phyloP scores from a whole-genome alignment of 2,888 invertebrate species.

The Osedax frankpressi region DNA sequence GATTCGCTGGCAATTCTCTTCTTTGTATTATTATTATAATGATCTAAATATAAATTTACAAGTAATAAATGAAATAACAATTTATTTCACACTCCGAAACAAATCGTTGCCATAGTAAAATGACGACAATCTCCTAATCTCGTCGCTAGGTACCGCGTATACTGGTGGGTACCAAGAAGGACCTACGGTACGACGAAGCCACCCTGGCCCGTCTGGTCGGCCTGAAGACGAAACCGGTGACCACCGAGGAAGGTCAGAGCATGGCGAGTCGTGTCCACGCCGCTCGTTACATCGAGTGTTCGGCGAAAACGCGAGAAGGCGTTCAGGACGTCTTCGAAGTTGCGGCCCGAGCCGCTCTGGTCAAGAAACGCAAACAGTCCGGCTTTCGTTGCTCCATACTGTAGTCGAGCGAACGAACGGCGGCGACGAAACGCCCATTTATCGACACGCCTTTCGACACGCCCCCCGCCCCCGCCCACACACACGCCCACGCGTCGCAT shows the following conservation, averaged over 20 bases:
- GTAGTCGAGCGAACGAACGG: too few relatives aligned
- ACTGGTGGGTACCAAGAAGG: slow-evolving; percentile 27
- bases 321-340: slow-evolving; percentile 26
- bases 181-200: slow-evolving; percentile 18
- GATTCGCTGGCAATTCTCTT: too few relatives aligned
- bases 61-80: too few relatives aligned
- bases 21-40: too few relatives aligned
- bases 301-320: slow-evolving; percentile 26
- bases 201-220: slow-evolving; percentile 2
- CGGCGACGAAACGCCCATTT: too few relatives aligned
- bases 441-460: background rate
- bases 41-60: too few relatives aligned
- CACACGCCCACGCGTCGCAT: too few relatives aligned
- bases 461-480: background rate
- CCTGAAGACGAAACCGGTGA: slow-evolving; percentile 18
- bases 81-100: too few relatives aligned
- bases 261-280: slow-evolving; percentile 24
- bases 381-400: background rate
- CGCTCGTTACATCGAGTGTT: slow-evolving; percentile 25
- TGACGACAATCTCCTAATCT: too few relatives aligned
- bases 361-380: background rate
- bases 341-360: slow-evolving; percentile 26
- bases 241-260: slow-evolving; percentile 12
- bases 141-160: slow-evolving; percentile 21
- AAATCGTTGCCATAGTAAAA: too few relatives aligned